Conservation (phyloP, 1,140 invertebrate species). For the Augochlora pura region DNA sequence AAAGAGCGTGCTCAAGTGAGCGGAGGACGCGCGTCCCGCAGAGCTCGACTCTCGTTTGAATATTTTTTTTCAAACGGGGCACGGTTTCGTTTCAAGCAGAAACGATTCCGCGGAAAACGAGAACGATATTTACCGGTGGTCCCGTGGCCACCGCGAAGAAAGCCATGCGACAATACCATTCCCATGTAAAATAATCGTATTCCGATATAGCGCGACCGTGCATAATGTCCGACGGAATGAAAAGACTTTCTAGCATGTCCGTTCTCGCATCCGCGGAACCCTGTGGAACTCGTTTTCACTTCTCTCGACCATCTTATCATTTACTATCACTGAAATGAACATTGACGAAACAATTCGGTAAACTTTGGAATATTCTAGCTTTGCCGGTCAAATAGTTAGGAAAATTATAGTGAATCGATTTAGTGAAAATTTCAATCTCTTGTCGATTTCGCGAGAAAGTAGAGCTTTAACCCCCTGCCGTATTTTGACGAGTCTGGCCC, state of each 20-base stretch:
- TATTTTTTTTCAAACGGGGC: neutral
- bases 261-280: neutral
- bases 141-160: neutral
- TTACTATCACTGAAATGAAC: neutral
- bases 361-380: no score
- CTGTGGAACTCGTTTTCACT: neutral
- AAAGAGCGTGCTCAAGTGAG: neutral
- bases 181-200: constrained; percentile 40
- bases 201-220: constrained; percentile 14
- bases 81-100: neutral
- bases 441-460: no score
- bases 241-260: constrained; percentile 3
- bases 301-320: neutral
- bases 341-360: neutral
- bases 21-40: neutral
- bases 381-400: no score
- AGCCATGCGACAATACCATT: constrained; percentile 30
- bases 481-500: no score
- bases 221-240: constrained; percentile 25
- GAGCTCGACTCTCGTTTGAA: neutral
- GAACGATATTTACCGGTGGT: constrained; percentile 4
- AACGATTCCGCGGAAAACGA: constrained; percentile 7
- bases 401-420: no score
- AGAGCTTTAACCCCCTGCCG: no score
- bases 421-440: no score